Evolutionary conservation across 92 coral and sea anemone genomes (phyloP).

Genomic region (Bergia sp.): DNA sequence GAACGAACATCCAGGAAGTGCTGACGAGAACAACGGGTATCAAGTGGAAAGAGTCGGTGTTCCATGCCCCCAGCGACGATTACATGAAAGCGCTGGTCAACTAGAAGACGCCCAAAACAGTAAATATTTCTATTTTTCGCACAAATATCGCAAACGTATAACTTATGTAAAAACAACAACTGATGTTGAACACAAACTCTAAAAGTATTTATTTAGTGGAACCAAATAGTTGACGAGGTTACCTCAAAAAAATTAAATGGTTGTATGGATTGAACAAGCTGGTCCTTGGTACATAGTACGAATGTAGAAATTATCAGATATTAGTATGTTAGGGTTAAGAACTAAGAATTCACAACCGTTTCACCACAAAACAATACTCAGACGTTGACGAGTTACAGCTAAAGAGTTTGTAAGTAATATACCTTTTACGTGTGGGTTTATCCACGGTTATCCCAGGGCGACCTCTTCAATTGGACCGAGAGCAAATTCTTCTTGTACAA

Average conservation of each 20-base stretch:
- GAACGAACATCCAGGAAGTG: conserved; percentile 77
- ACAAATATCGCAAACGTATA: neutral
- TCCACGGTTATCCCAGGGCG: neutral
- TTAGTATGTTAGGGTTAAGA: neutral
- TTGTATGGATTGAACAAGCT: neutral
- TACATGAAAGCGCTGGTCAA: conserved; percentile 12
- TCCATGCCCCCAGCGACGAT: conserved; percentile 51
- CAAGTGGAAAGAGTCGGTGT: conserved; percentile 82
- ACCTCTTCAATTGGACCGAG: neutral
- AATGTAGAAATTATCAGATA: neutral
- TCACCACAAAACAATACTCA: neutral
- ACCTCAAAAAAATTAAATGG: neutral
- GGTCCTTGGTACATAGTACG: neutral
- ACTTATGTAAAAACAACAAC: neutral
- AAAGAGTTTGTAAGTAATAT: neutral
- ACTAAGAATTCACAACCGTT: neutral
- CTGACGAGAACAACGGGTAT: conserved; percentile 82
- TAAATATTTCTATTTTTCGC: neutral
- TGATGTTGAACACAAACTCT: neutral
- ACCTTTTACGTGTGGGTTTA: neutral
- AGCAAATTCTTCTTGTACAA: neutral
- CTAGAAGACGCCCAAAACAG: neutral
- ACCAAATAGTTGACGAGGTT: neutral
- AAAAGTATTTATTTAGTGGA: neutral
- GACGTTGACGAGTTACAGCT: too few species aligned